Evolutionary conservation across 2,888 invertebrate species (phyloP), one percentile per base, ranked within the genome.

Genomic region (Plagiodera versicolora): DNA sequence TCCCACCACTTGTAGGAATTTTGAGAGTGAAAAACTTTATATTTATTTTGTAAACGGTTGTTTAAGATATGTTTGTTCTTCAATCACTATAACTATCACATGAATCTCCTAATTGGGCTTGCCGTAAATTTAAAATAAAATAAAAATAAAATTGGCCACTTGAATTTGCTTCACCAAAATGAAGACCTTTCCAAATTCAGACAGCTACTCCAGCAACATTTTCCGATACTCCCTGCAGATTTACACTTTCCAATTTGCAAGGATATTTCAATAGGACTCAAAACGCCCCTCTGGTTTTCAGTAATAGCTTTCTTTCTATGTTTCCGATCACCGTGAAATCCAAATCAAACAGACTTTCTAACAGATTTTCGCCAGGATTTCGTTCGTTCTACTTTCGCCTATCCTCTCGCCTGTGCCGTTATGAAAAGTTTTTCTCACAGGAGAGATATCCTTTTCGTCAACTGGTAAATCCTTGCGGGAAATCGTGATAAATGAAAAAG

Each of bases 401-500:
- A n/a, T 14, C 1, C 11, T 14, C 39, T 39, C 14, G 39, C 39
- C 39, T 39, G n/a, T 39, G 39, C 39, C 57, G 57, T 57, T 57
- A 57, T 57, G 35, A 20, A 50, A 44, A 30, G 32, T 32, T 17
- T 51, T 51, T 57, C 50, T 51, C 50, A 39, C 35, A 50, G 20
- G 49, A 50, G 44, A 50, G 50, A 57, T 49, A 57, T 57, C 57
- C 50, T 44, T 57, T 45, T 50, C 50, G 57, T 57, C 57, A 57
- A 57, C 57, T 39, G 50, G 35, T 45, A 45, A 49, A 56, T 48
- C 56, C 53, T 44, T 24, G 52, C 35, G 58, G 52, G 58, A 58
- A 20, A 47, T 39, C 28, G 58, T 53, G 58, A 58, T 58, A 58
- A 58, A 58, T 58, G 58, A 58, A 58, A 58, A 58, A 47, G 35